Percentiles rank a stretch among this genome's conserved stretches.
These are phyloP conservation scores for Botrylloides violaceus DNA, from an alignment of 23 tunicate genomes.

Conservation along the genomic window DNA sequence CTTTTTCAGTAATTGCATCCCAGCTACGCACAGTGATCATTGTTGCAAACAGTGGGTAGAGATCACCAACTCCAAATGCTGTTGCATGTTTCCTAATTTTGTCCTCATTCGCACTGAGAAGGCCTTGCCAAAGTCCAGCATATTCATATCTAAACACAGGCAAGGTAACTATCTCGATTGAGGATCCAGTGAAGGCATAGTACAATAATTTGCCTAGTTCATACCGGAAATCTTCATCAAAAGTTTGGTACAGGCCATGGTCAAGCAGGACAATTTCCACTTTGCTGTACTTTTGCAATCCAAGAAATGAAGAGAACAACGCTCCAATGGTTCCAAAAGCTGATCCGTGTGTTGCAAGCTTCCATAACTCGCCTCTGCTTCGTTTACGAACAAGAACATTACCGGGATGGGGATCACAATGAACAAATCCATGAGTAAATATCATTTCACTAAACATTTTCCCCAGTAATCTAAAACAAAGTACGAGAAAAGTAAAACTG, in stretches of 20 bases:
- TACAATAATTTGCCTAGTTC: not conserved
- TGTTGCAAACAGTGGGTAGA: constrained; percentile 83
- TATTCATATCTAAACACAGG: constrained; percentile 53
- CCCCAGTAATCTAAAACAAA: constrained; percentile 51
- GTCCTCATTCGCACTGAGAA: constrained; percentile 42
- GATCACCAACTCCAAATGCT: constrained; percentile 65
- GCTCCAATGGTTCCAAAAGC: not conserved
- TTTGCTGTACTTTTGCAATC: not conserved
- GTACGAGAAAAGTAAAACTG: not conserved
- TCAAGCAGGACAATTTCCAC: constrained; percentile 73
- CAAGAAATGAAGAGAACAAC: constrained; percentile 3
- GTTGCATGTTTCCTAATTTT: constrained; percentile 44
- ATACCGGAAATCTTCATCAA: constrained; percentile 72
- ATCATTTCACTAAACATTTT: constrained; percentile 96
- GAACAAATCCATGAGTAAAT: constrained; percentile 92
- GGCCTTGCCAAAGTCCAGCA: constrained; percentile 87
- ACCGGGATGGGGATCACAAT: constrained; percentile 99
- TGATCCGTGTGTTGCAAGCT: not conserved
- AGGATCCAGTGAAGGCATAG: not conserved
- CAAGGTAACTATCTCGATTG: not conserved
- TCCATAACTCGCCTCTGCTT: not conserved
- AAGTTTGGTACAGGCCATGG: constrained; percentile 78
- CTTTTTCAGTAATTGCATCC: constrained; percentile 69
- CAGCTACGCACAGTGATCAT: constrained; percentile 91
- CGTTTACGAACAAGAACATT: constrained; percentile 65